Conservation (phyloP, 2,113 vertebrate genomes). For the Daubentonia madagascariensis region DNA sequence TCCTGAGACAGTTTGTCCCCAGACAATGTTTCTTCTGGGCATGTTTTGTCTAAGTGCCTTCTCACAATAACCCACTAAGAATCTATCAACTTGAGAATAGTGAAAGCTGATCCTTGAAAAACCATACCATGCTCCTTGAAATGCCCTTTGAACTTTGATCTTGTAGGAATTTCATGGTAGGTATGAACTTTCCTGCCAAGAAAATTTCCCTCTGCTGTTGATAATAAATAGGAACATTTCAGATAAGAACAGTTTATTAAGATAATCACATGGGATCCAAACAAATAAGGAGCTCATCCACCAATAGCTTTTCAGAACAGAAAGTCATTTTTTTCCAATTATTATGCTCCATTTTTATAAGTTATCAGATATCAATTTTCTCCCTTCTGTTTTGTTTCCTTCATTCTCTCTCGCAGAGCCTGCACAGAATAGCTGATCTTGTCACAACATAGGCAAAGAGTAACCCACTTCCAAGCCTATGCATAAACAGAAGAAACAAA, state of each 20-base stretch:
- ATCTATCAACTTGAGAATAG: not conserved
- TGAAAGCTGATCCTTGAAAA: slow-evolving; percentile 50
- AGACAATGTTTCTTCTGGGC: slow-evolving; percentile 28
- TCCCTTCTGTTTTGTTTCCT: not conserved
- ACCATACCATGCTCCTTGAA: not conserved
- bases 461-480: not conserved
- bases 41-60: not conserved
- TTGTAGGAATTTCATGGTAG: slow-evolving; percentile 25
- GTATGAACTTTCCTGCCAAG: not conserved
- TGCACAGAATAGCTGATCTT: not conserved
- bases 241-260: not conserved
- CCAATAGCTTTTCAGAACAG: not conserved
- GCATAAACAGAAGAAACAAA: slow-evolving; percentile 1
- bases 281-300: not conserved
- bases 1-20: slow-evolving; percentile 27
- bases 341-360: not conserved
- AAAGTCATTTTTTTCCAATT: not conserved
- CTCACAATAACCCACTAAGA: not conserved
- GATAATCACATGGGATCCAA: not conserved
- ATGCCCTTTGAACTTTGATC: slow-evolving; percentile 32
- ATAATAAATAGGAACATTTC: not conserved
- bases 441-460: not conserved
- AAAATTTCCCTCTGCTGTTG: not conserved
- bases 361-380: not conserved
- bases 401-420: not conserved